Conservation (phyloP, 1,140 invertebrate genomes). For the Thaumetopoea pityocampa region DNA sequence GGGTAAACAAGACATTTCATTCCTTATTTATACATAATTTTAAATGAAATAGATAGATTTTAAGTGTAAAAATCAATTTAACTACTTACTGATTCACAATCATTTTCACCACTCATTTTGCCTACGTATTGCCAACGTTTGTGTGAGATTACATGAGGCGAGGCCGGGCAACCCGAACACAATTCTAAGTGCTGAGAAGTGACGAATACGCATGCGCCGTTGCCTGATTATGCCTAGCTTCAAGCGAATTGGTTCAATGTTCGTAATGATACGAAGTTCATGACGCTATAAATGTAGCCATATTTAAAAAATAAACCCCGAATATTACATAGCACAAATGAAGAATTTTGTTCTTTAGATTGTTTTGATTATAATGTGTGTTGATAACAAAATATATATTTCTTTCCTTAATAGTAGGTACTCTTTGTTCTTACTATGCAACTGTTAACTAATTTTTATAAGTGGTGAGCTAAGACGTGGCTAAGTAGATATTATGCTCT, state of each 20-base stretch:
- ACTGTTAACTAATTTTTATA: no score
- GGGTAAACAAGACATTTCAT: constrained; percentile 42
- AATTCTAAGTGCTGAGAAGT: constrained; percentile 57
- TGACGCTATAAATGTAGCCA: background rate
- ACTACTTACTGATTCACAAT: constrained; percentile 67
- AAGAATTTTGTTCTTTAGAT: background rate
- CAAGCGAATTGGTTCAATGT: constrained; percentile 52
- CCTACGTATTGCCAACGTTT: constrained; percentile 64
- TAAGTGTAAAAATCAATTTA: constrained; percentile 29
- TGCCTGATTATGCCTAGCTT: constrained; percentile 39
- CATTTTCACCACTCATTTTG: constrained; percentile 75
- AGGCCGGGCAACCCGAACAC: constrained; percentile 41
- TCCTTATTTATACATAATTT: constrained; percentile 16
- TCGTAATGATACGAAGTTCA: constrained; percentile 28
- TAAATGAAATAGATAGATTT: constrained; percentile 25
- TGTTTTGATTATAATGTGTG: background rate
- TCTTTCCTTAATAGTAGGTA: no score
- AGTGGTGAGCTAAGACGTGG: no score
- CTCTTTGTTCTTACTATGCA: no score
- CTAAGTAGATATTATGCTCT: no score
- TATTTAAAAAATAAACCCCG: no score
- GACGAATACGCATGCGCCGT: constrained; percentile 60
- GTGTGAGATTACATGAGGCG: constrained; percentile 66
- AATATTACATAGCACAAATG: no score
- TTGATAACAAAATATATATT: no score